A percentile compares a stretch with the other conserved stretches of the same genome.
phyloP scores from a whole-genome alignment of 2,797 vertebrate genomes.

The Paguma larvata region DNA sequence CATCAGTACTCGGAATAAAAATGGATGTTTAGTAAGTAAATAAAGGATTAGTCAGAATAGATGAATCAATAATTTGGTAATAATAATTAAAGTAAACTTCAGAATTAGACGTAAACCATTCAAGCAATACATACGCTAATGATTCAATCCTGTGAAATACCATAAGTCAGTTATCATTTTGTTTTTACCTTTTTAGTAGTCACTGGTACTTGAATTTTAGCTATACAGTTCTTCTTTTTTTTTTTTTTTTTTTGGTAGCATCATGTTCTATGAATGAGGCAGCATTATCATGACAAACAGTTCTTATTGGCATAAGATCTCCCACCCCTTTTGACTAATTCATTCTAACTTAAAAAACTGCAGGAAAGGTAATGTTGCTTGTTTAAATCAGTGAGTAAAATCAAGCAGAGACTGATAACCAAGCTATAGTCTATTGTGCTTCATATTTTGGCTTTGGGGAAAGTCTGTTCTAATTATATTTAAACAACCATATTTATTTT shows the following conservation, averaged over 20 bases:
- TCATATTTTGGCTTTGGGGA: not conserved
- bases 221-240: not conserved
- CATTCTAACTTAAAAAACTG: slow-evolving; percentile 30
- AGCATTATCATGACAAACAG: not conserved
- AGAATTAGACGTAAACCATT: slow-evolving; percentile 21
- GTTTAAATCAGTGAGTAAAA: slow-evolving; percentile 5
- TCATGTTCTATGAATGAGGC: not conserved
- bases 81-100: not conserved
- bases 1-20: not conserved
- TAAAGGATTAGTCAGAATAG: not conserved
- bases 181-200: slow-evolving; percentile 7
- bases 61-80: not conserved
- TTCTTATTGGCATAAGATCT: slow-evolving; percentile 9
- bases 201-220: not conserved
- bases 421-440: not conserved
- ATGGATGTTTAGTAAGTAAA: not conserved
- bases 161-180: not conserved
- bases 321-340: not conserved
- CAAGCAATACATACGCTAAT: not conserved
- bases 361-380: slow-evolving; percentile 11
- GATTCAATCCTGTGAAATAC: not conserved
- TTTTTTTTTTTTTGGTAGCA: not conserved
- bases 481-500: slow-evolving; percentile 2
- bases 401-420: not conserved
- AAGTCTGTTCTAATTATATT: slow-evolving; percentile 23